phyloP scores from a whole-genome alignment of 2,113 vertebrate species.

The Formicarius rufipectus region DNA sequence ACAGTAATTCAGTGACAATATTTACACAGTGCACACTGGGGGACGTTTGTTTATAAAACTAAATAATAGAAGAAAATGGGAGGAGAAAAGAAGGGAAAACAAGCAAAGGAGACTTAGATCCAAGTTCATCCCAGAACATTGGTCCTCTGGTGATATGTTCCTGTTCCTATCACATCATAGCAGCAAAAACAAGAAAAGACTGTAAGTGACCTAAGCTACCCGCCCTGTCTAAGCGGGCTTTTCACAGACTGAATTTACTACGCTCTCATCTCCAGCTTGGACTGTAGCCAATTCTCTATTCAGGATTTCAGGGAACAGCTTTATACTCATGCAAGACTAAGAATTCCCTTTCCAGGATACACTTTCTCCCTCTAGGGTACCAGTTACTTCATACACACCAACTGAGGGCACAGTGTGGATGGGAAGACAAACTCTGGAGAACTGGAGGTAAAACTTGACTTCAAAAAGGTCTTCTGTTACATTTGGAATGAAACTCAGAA shows the following conservation, averaged over 20 bases:
- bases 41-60: constrained; percentile 70
- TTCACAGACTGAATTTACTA: constrained; percentile 21
- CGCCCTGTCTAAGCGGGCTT: background rate
- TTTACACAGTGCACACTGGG: constrained; percentile 69
- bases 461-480: background rate
- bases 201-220: background rate
- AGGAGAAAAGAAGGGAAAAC: constrained; percentile 37
- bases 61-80: constrained; percentile 64
- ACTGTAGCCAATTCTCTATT: background rate
- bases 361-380: background rate
- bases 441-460: background rate
- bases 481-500: background rate
- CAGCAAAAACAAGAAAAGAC: background rate
- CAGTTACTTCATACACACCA: background rate
- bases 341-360: constrained; percentile 9
- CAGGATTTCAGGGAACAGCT: background rate
- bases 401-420: background rate
- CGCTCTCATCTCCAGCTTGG: background rate
- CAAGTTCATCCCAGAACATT: background rate
- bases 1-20: constrained; percentile 81
- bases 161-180: background rate
- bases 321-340: background rate
- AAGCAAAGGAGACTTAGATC: background rate
- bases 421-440: background rate
- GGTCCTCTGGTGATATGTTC: background rate